phyloP scores from a whole-genome alignment of 2,888 invertebrate species.

The Pseudeuparius sepicola region DNA sequence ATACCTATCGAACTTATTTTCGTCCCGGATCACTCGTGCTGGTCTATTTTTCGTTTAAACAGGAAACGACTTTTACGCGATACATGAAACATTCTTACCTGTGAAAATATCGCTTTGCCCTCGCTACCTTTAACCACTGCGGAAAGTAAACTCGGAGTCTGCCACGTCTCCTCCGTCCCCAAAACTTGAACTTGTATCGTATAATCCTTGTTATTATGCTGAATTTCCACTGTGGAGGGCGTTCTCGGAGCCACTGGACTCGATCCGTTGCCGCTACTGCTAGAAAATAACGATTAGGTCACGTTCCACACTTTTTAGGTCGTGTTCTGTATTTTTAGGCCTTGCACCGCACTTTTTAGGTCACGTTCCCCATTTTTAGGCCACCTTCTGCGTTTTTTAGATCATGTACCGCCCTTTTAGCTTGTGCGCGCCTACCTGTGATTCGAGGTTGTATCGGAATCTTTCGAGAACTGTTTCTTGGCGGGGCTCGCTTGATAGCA shows the following conservation, averaged over 20 bases:
- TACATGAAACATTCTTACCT: too few species aligned
- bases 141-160: conserved; percentile 70
- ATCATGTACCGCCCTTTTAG: too few species aligned
- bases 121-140: conserved; percentile 53
- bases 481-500: conserved; percentile 81
- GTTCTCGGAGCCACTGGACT: conserved; percentile 38
- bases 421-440: conserved; percentile 20
- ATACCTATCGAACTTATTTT: too few species aligned
- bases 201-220: conserved; percentile 49
- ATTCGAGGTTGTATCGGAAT: conserved; percentile 44
- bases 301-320: too few species aligned
- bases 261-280: conserved; percentile 32
- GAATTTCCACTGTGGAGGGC: conserved; percentile 36
- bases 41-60: too few species aligned
- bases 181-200: conserved; percentile 66
- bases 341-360: too few species aligned
- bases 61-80: too few species aligned
- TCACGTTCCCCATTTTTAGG: too few species aligned
- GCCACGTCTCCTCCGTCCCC: conserved; percentile 80
- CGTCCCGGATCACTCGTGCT: too few species aligned
- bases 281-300: conserved; percentile 1
- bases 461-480: conserved; percentile 70
- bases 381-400: too few species aligned
- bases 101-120: conserved; percentile 72
- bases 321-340: too few species aligned